Evolutionary conservation across 2,797 vertebrate genomes (phyloP).

Genomic region (Spinus olivaceus): DNA sequence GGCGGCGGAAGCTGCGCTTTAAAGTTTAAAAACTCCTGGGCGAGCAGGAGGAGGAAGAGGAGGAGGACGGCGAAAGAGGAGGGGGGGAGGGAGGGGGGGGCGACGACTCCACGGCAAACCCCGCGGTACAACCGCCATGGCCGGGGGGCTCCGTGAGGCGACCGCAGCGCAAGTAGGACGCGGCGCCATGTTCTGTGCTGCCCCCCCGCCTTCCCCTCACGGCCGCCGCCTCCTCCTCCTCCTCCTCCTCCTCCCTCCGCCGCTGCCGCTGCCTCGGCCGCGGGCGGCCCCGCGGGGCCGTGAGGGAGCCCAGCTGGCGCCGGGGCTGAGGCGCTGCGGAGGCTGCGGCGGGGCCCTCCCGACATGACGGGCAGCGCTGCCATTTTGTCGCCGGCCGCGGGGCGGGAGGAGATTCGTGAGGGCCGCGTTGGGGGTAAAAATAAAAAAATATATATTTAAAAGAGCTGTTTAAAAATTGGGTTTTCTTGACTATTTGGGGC

Average conservation of each 20-base stretch:
- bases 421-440: background rate
- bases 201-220: background rate
- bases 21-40: no score
- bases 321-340: background rate
- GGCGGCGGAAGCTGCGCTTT: no score
- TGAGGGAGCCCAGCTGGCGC: background rate
- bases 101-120: background rate
- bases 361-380: constrained; percentile 67
- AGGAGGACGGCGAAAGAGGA: background rate
- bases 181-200: constrained; percentile 73
- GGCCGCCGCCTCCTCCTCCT: background rate
- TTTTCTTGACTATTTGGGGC: background rate
- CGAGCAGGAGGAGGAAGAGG: no score
- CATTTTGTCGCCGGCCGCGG: constrained; percentile 68
- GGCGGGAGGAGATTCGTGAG: background rate
- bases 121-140: background rate
- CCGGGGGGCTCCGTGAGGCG: background rate
- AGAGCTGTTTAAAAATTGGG: background rate
- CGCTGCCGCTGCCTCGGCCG: background rate
- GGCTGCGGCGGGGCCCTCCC: constrained; percentile 6
- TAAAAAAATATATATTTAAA: no score
- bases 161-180: constrained; percentile 68
- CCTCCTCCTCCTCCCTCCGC: background rate
- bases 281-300: background rate
- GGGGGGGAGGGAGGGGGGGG: no score